These are phyloP conservation scores for Anseranas semipalmata DNA, from an alignment of 2,113 vertebrate genomes.

Conservation along the genomic window DNA sequence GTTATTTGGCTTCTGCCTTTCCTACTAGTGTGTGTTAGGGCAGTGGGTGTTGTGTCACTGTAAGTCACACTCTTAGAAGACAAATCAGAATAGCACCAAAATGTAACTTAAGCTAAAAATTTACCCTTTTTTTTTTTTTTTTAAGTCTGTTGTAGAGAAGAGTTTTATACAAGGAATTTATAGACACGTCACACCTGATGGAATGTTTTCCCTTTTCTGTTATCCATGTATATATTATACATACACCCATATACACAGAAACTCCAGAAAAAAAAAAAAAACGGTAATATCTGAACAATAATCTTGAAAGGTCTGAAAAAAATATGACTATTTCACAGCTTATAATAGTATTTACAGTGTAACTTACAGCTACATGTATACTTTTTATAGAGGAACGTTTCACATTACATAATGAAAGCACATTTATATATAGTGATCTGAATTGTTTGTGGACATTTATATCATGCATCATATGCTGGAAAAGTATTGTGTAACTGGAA, in stretches of 20 bases:
- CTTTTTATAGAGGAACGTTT: not conserved
- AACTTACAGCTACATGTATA: not conserved
- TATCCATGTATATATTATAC: not conserved
- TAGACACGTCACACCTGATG: not conserved
- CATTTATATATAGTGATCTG: not conserved
- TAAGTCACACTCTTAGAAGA: not conserved
- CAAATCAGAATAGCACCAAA: not conserved
- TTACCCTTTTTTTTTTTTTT: not conserved
- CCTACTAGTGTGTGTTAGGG: not conserved
- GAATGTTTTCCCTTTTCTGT: not conserved
- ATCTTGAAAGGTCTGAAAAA: not conserved
- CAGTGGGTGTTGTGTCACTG: not conserved
- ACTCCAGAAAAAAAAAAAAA: not conserved
- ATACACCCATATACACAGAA: not conserved
- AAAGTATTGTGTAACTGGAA: not conserved
- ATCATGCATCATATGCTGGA: not conserved
- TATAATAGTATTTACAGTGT: not conserved
- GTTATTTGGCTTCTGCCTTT: not conserved
- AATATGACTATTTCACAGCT: not conserved
- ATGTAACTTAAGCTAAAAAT: not conserved
- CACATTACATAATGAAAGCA: not conserved
- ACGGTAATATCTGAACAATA: not conserved
- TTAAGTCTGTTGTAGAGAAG: not conserved
- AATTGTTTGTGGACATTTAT: not conserved
- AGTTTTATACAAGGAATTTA: not conserved